Conservation (phyloP, 2,797 vertebrate species). For the Morelia viridis region DNA sequence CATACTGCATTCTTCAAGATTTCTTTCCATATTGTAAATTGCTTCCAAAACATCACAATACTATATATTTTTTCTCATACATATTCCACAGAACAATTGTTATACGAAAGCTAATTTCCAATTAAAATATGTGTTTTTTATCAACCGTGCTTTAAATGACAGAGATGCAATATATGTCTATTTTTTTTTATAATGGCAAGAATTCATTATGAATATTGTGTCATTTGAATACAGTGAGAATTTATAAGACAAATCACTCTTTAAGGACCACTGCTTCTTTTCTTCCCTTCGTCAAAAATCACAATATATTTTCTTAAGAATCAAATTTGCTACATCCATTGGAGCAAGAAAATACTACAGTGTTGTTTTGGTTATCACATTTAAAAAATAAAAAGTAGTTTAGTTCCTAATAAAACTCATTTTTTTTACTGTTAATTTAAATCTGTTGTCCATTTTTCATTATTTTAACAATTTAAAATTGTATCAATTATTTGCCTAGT, state of each 20-base stretch:
- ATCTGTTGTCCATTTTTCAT: constrained; percentile 8
- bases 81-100: neutral
- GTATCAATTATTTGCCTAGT: neutral
- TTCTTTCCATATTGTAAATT: constrained; percentile 22
- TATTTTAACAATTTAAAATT: constrained; percentile 27
- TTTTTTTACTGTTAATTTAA: constrained; percentile 34
- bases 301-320: constrained; percentile 52
- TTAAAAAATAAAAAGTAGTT: constrained; percentile 34
- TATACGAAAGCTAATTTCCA: constrained; percentile 46
- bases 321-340: constrained; percentile 34
- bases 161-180: constrained; percentile 18
- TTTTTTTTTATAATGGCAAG: constrained; percentile 37
- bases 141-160: constrained; percentile 36
- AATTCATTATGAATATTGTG: constrained; percentile 46
- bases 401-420: neutral
- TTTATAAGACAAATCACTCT: constrained; percentile 39
- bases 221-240: constrained; percentile 56
- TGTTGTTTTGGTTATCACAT: neutral
- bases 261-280: constrained; percentile 31
- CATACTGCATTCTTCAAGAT: neutral
- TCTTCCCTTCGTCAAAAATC: constrained; percentile 35
- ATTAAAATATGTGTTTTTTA: constrained; percentile 32
- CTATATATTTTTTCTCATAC: neutral
- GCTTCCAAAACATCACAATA: neutral
- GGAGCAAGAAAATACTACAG: constrained; percentile 34